These are phyloP conservation scores for Pyrgilauda ruficollis DNA, from an alignment of 2,113 vertebrate species.

Conservation along the genomic window DNA sequence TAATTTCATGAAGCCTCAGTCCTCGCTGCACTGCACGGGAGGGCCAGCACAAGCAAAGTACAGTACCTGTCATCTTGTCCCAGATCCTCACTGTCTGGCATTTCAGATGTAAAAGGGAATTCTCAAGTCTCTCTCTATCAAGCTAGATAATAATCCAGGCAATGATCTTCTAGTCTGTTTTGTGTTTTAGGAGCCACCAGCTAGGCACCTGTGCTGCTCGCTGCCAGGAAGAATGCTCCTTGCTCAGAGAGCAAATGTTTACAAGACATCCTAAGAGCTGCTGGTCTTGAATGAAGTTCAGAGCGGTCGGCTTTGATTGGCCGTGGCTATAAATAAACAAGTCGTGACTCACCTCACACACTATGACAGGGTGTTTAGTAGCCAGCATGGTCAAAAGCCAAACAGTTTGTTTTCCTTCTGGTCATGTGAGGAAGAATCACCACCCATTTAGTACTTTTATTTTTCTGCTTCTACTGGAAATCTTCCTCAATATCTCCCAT, in stretches of 20 bases:
- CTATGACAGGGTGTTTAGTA: constrained; percentile 66
- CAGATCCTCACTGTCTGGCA: constrained; percentile 72
- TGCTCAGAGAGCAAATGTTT: constrained; percentile 66
- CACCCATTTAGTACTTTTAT: constrained; percentile 30
- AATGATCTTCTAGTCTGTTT: background rate
- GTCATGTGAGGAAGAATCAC: constrained; percentile 66
- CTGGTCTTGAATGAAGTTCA: constrained; percentile 83
- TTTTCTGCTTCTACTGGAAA: constrained; percentile 42
- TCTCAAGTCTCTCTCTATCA: background rate
- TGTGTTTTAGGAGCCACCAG: background rate
- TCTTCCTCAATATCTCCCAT: background rate
- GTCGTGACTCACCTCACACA: constrained; percentile 82
- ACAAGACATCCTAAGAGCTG: constrained; percentile 71
- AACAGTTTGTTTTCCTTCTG: constrained; percentile 23
- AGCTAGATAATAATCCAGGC: constrained; percentile 29
- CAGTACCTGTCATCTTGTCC: constrained; percentile 74
- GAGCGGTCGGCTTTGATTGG: constrained; percentile 77
- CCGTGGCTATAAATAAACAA: constrained; percentile 87
- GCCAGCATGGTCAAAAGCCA: constrained; percentile 48
- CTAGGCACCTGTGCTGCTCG: background rate
- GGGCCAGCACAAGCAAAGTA: background rate
- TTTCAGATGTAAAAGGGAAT: constrained; percentile 43
- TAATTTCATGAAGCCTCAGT: background rate
- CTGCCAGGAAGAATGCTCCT: constrained; percentile 22
- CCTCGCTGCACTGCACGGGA: background rate